Conservation (phyloP, 2,888 invertebrate genomes). For the Fragum whitleyi region DNA sequence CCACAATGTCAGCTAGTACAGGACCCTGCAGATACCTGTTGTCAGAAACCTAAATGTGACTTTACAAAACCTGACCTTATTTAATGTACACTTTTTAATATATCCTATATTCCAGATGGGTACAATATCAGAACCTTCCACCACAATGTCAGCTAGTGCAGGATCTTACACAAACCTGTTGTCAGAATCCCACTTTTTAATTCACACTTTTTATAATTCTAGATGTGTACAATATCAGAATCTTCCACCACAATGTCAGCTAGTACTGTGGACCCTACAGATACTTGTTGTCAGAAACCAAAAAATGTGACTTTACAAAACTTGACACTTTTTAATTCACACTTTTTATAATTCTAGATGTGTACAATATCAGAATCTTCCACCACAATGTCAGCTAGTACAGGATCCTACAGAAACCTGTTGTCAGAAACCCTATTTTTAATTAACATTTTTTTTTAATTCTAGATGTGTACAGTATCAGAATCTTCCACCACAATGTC, state of each 20-base stretch:
- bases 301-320: conserved; percentile 61
- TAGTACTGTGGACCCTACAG: conserved; percentile 70
- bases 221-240: conserved; percentile 75
- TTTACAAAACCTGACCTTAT: conserved; percentile 37
- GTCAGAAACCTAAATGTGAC: conserved; percentile 69
- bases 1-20: conserved; percentile 63
- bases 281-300: conserved; percentile 73
- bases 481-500: conserved; percentile 71
- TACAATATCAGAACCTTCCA: conserved; percentile 72
- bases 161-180: conserved; percentile 74
- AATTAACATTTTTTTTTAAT: too few relatives aligned
- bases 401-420: conserved; percentile 73
- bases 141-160: conserved; percentile 63
- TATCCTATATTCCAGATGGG: conserved; percentile 73
- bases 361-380: conserved; percentile 71
- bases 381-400: conserved; percentile 65
- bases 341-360: conserved; percentile 67
- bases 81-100: too few relatives aligned
- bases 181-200: conserved; percentile 70
- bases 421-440: conserved; percentile 73
- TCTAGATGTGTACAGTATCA: conserved; percentile 73
- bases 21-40: conserved; percentile 74
- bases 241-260: conserved; percentile 68
- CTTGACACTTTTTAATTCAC: too few relatives aligned
- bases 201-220: too few relatives aligned